Evolutionary conservation across 1,140 invertebrate genomes (phyloP), one percentile per base, ranked within the genome.

Genomic region (Pseudoatta argentina): DNA sequence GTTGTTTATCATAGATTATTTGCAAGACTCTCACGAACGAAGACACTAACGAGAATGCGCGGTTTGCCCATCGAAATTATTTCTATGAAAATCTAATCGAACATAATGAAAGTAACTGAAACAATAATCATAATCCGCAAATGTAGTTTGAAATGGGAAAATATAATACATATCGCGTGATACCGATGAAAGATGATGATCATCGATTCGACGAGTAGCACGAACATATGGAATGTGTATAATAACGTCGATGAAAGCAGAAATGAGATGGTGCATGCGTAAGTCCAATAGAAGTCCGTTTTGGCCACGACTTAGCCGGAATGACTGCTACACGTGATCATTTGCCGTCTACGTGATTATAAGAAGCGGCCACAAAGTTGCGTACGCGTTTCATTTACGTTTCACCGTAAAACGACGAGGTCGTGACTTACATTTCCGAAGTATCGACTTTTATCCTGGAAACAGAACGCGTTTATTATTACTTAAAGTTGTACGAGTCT

Each of bases 361-460:
- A 34, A 79, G 16, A 53, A 48, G 10, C 48, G 2, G n/a, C n/a
- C n/a, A 44, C 48, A 12, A 16, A 67, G 44, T 34, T 39, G 44
- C 18, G 24, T 78, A 78, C 24, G 12, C 39, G 24, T 12, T 78
- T 78, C 59, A 27, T 27, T 64, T 78, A 48, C 18, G 27, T 78
- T 78, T 21, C 76, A 30, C 2, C 59, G 61, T 48, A 66, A 78
- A 78, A 78, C 10, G 27, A n/a, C 14, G 24, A 63, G 76, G 44
- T 39, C 34, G 34, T 27, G 69, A 21, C 34, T 64, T 75, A 73
- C 71, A 85, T 48, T 73, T 48, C 55, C 67, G 21, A 18, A 18
- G 1, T 81, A 86, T 89, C 66, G 66, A 88, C 69, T 82, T 82
- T 72, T 57, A 21, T 14, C 18, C 53, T 69, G 18, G 55, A 86